These are phyloP conservation scores for Silurus glanis DNA, from an alignment of 2,113 vertebrate species.

Conservation along the genomic window DNA sequence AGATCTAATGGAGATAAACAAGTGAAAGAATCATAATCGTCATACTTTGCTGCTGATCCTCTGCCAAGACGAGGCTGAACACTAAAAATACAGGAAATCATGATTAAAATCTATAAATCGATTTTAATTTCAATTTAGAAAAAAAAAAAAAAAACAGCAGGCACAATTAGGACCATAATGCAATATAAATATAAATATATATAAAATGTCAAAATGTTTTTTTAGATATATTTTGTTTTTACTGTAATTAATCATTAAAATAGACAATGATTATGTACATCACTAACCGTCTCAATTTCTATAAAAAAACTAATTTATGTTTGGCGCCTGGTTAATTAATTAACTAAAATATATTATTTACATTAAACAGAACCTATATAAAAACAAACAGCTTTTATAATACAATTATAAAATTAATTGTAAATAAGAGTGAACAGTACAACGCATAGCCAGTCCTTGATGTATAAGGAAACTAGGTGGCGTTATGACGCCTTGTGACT, in stretches of 20 bases:
- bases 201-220: background rate
- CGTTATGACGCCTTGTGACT: background rate
- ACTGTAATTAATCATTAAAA: no score
- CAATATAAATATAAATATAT: background rate
- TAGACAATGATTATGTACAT: no score
- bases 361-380: no score
- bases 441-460: no score
- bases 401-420: no score
- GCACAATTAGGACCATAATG: background rate
- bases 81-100: conserved; percentile 58
- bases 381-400: no score
- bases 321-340: no score
- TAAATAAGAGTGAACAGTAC: no score
- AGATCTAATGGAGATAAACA: background rate
- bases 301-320: no score
- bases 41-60: conserved; percentile 65
- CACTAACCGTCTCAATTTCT: no score
- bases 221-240: background rate
- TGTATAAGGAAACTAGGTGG: conserved; percentile 1
- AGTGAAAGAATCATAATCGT: background rate
- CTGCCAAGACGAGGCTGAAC: conserved; percentile 68
- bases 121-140: background rate
- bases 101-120: background rate
- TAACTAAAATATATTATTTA: no score
- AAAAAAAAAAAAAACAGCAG: background rate